Conservation (phyloP, 1,140 invertebrate species). For the Neodiprion virginianus region DNA sequence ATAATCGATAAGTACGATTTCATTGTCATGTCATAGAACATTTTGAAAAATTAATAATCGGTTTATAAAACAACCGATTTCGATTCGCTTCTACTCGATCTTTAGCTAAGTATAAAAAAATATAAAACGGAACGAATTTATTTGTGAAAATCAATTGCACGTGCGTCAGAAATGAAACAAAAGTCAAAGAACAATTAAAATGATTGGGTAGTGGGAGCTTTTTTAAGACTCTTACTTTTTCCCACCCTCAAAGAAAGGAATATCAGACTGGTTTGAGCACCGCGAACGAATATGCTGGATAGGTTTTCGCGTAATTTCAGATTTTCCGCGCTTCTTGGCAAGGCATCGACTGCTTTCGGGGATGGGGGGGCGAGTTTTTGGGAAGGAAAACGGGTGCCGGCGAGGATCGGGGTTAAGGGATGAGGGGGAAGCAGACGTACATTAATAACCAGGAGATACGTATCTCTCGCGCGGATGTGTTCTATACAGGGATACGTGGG, state of each 20-base stretch:
- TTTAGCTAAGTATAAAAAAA: not conserved
- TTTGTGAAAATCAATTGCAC: no score
- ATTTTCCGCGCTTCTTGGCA: constrained; percentile 43
- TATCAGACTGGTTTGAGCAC: not conserved
- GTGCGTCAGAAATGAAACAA: no score
- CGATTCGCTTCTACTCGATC: not conserved
- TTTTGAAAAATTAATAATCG: no score
- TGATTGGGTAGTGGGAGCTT: no score
- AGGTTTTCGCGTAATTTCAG: constrained; percentile 40
- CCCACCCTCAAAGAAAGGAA: constrained; percentile 6
- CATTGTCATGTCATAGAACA: no score
- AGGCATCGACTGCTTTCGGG: constrained; percentile 31
- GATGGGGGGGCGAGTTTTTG: constrained; percentile 21
- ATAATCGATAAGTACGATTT: no score
- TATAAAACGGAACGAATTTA: no score
- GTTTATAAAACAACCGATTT: not conserved
- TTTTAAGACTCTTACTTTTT: no score
- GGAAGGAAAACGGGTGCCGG: constrained; percentile 18
- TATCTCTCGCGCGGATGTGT: constrained; percentile 44
- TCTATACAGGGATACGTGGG: constrained; percentile 29
- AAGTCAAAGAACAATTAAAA: no score
- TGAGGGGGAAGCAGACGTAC: constrained; percentile 48
- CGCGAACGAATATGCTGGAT: constrained; percentile 34
- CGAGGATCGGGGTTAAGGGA: constrained; percentile 28
- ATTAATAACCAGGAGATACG: constrained; percentile 59